Percentiles rank a stretch among this genome's conserved stretches.
These are phyloP conservation scores for Bruchidius siliquastri DNA, from an alignment of 2,888 invertebrate genomes.

Conservation along the genomic window DNA sequence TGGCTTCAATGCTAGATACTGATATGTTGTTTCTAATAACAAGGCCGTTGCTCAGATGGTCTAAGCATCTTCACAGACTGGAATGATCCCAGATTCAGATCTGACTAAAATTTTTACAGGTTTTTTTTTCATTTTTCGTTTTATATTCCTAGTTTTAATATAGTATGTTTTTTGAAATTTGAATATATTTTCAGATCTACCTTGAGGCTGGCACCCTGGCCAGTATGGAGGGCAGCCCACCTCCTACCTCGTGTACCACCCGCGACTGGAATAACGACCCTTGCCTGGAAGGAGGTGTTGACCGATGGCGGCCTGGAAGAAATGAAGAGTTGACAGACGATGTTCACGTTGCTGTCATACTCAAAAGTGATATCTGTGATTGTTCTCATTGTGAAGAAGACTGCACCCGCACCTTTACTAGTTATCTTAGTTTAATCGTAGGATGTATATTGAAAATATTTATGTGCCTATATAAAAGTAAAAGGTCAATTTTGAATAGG, in stretches of 20 bases:
- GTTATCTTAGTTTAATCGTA: conserved; percentile 27
- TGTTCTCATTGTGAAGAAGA: conserved; percentile 29
- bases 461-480: conserved; percentile 41
- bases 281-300: not conserved
- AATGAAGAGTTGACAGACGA: not conserved
- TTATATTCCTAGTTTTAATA: no score
- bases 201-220: not conserved
- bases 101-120: no score
- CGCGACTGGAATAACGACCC: not conserved
- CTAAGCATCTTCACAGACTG: no score
- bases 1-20: no score
- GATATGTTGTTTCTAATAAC: no score
- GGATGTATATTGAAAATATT: conserved; percentile 39
- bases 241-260: not conserved
- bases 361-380: conserved; percentile 29
- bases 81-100: no score
- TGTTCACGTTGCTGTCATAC: not conserved
- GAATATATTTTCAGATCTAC: not conserved
- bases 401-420: conserved; percentile 18
- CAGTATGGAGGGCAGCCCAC: not conserved
- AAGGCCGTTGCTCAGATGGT: no score
- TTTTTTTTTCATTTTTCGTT: no score
- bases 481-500: conserved; percentile 28
- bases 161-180: not conserved
- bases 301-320: not conserved